These are phyloP conservation scores for Ricordea florida DNA, from an alignment of 92 coral and sea anemone species.

Conservation along the genomic window DNA sequence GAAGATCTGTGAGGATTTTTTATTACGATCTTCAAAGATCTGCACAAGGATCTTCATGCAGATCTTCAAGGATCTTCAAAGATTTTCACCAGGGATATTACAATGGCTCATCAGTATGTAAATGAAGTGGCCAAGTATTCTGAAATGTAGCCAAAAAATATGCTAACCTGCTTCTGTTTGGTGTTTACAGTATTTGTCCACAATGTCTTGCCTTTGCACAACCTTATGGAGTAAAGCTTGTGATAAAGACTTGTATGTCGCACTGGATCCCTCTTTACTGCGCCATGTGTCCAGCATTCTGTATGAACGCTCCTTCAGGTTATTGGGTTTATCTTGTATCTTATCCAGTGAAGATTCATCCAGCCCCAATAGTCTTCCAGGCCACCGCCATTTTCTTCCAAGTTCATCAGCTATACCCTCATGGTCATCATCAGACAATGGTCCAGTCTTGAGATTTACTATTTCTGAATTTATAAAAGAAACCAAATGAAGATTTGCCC, in stretches of 20 bases:
- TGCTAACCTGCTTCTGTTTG: too few species aligned
- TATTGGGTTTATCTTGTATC: not conserved
- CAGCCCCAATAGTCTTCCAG: conserved; percentile 25
- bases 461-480: not conserved
- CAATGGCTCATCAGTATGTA: too few species aligned
- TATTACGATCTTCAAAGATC: too few species aligned
- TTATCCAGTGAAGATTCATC: not conserved
- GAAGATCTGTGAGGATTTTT: too few species aligned
- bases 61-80: too few species aligned
- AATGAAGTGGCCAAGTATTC: too few species aligned
- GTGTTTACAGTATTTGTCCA: conserved; percentile 19
- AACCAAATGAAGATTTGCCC: not conserved
- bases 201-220: not conserved
- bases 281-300: conserved; percentile 6
- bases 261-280: not conserved
- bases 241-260: conserved; percentile 23
- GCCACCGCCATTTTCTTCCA: conserved; percentile 21
- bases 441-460: not conserved
- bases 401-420: not conserved
- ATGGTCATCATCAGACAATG: not conserved
- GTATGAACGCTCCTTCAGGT: not conserved
- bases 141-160: too few species aligned
- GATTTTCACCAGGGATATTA: too few species aligned
- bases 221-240: conserved; percentile 10
- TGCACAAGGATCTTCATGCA: too few species aligned